Conservation (phyloP, 2,888 invertebrate genomes). For the Dicranocentrus wangi region DNA sequence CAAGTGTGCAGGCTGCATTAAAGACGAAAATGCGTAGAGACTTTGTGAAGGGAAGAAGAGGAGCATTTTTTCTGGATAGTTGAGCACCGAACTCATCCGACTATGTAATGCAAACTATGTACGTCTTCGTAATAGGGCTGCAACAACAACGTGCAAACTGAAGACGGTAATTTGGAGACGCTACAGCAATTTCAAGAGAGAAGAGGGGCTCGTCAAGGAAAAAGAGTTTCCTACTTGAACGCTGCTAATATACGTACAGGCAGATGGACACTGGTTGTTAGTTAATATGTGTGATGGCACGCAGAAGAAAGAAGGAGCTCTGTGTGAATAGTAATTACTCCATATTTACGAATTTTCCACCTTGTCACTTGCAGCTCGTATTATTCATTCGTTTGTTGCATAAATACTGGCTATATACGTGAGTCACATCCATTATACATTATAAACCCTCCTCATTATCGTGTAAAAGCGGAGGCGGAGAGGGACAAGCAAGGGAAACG, state of each 20-base stretch:
- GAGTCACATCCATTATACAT: slow-evolving; percentile 28
- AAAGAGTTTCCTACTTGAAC: slow-evolving; percentile 43
- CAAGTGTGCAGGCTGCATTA: slow-evolving; percentile 54
- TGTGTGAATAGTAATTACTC: slow-evolving; percentile 64
- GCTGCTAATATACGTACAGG: slow-evolving; percentile 3
- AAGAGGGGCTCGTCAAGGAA: slow-evolving; percentile 47
- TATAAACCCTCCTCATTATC: slow-evolving; percentile 53
- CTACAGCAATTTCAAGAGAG: too few species aligned
- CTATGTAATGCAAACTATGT: slow-evolving; percentile 48
- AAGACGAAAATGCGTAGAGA: slow-evolving; percentile 25
- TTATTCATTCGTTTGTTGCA: slow-evolving; percentile 43
- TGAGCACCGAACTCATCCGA: slow-evolving; percentile 55
- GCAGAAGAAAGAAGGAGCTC: slow-evolving; percentile 22
- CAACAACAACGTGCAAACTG: slow-evolving; percentile 37
- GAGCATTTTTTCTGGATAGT: slow-evolving; percentile 55
- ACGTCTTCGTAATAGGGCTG: not conserved
- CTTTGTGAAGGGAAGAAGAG: not conserved
- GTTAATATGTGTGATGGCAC: not conserved
- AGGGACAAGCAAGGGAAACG: slow-evolving; percentile 50
- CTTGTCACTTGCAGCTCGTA: slow-evolving; percentile 69
- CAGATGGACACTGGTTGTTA: not conserved
- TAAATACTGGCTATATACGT: slow-evolving; percentile 14
- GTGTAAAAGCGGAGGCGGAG: slow-evolving; percentile 23
- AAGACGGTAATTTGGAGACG: slow-evolving; percentile 39
- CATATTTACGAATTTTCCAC: slow-evolving; percentile 72